Percentiles rank a stretch among this genome's conserved stretches.
phyloP scores from a whole-genome alignment of 2,113 vertebrate genomes.

The Phyllopteryx taeniolatus region DNA sequence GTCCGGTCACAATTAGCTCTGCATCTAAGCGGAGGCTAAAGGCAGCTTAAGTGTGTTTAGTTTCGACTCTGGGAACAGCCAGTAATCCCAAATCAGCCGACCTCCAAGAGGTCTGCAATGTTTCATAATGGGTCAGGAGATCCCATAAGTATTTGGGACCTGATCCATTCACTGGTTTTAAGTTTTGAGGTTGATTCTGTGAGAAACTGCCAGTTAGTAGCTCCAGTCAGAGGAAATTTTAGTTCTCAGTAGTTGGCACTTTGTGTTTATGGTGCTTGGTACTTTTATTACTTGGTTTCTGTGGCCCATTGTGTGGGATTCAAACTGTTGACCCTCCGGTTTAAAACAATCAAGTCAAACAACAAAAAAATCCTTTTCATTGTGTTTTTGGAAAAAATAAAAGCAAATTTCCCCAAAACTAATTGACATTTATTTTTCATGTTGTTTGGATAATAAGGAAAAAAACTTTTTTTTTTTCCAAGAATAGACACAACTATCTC shows the following conservation, averaged over 20 bases:
- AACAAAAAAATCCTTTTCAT: too few species aligned
- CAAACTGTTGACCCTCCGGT: too few species aligned
- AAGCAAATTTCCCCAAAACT: too few species aligned
- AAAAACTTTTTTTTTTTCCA: too few species aligned
- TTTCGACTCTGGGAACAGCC: conserved; percentile 9
- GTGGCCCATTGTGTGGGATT: neutral
- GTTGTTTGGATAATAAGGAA: too few species aligned
- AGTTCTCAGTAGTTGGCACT: neutral
- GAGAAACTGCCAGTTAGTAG: neutral
- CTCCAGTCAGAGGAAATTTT: neutral
- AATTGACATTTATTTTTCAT: too few species aligned
- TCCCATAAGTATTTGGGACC: neutral
- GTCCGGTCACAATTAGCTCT: neutral
- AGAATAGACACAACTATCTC: too few species aligned
- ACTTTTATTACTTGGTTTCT: neutral
- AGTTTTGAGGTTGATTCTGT: neutral
- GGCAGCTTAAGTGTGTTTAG: conserved; percentile 7
- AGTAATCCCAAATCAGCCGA: conserved; percentile 7
- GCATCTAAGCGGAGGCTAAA: conserved; percentile 3
- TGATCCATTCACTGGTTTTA: neutral
- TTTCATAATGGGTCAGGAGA: conserved; percentile 6
- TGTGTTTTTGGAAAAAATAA: neutral
- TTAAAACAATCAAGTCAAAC: neutral
- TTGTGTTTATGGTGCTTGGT: neutral
- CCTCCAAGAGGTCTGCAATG: conserved; percentile 4